phyloP scores from a whole-genome alignment of 2,888 invertebrate species.

The Homarus gammarus region DNA sequence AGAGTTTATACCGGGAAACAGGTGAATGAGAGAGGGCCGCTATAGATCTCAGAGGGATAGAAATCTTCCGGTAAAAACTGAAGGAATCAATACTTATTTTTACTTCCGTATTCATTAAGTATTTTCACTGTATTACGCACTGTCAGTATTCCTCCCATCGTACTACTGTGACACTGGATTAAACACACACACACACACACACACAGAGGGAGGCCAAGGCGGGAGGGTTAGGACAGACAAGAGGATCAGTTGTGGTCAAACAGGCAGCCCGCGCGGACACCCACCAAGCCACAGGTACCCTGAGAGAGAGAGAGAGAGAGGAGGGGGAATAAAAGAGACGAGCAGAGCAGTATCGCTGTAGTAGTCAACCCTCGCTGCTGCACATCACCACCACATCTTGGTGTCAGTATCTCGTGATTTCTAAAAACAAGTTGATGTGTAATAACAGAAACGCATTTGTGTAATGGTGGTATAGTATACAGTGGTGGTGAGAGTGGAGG shows the following conservation, averaged over 20 bases:
- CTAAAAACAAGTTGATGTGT: background rate
- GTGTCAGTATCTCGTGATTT: background rate
- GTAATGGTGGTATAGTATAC: background rate
- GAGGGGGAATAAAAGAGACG: background rate
- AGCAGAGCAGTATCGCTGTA: background rate
- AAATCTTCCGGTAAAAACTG: too few species aligned
- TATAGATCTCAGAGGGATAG: too few species aligned
- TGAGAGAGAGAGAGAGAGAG: background rate
- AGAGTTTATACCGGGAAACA: too few species aligned
- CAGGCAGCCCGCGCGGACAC: conserved; percentile 22
- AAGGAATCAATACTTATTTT: too few species aligned
- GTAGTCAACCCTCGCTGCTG: background rate
- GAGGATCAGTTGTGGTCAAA: conserved; percentile 33
- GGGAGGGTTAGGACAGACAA: background rate
- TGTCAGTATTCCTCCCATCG: too few species aligned
- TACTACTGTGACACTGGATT: too few species aligned
- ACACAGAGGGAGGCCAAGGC: background rate
- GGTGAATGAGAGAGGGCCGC: too few species aligned
- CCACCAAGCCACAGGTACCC: background rate
- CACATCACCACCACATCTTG: background rate
- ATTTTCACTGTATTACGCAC: too few species aligned
- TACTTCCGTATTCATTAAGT: too few species aligned
- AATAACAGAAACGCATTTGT: too few species aligned
- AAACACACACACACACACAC: conserved; percentile 28
- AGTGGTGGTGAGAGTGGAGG: background rate